Conservation (phyloP, 2,888 invertebrate genomes). For the Melanargia galathea region DNA sequence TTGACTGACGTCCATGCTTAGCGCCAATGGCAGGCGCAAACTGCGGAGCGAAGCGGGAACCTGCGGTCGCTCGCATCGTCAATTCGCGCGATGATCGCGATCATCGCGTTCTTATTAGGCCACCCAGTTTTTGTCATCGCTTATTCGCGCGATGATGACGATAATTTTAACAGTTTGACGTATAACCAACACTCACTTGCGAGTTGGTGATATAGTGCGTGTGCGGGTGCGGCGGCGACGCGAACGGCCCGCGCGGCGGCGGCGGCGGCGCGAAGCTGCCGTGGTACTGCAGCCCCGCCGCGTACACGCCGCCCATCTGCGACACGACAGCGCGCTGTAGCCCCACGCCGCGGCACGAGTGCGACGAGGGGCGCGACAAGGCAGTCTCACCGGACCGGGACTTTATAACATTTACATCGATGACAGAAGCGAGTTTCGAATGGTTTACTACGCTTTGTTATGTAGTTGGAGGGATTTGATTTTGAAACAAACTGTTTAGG, state of each 20-base stretch:
- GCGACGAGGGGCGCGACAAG: constrained; percentile 20
- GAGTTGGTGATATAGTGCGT: constrained; percentile 66
- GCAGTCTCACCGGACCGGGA: constrained; percentile 1
- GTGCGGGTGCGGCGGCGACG: constrained; percentile 66
- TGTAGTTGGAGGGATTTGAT: not conserved
- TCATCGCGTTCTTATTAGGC: no score
- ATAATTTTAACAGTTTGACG: no score
- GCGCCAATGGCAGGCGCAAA: no score
- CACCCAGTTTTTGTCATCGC: no score
- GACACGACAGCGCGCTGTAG: constrained; percentile 15
- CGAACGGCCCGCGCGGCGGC: constrained; percentile 67
- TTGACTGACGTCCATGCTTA: no score
- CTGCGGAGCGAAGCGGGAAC: no score
- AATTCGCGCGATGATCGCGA: no score
- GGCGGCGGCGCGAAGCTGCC: constrained; percentile 59
- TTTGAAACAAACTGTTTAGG: not conserved
- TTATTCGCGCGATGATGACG: no score
- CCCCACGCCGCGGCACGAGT: not conserved
- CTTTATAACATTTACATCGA: constrained; percentile 3
- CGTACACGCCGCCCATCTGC: constrained; percentile 77
- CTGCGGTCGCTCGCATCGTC: no score
- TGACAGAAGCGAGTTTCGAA: not conserved
- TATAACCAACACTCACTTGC: constrained; percentile 62
- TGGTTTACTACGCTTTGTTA: not conserved
- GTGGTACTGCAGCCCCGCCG: constrained; percentile 68